phyloP scores from a whole-genome alignment of 2,888 invertebrate species.

The Willowsia nigromaculata region DNA sequence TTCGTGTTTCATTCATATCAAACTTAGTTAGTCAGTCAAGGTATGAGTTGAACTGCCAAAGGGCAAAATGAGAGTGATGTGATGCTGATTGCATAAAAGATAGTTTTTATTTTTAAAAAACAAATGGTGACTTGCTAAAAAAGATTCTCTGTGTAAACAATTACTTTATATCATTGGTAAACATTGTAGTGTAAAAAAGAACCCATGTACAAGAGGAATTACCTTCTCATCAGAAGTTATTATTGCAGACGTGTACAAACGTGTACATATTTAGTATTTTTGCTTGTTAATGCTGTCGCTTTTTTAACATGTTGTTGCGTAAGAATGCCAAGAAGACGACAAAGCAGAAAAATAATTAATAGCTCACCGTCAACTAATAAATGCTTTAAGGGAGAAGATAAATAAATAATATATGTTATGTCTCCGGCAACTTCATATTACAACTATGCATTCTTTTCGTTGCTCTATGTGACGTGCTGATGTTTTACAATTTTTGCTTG shows the following conservation, averaged over 20 bases:
- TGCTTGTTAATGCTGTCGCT: not conserved
- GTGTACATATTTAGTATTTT: not conserved
- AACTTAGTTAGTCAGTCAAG: not conserved
- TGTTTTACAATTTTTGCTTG: not conserved
- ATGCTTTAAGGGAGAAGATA: not conserved
- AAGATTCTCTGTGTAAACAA: constrained; percentile 32
- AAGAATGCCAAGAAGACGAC: not conserved
- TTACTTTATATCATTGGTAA: constrained; percentile 24
- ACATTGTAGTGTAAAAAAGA: not conserved
- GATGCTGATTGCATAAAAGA: not conserved
- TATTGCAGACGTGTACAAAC: not conserved
- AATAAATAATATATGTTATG: not conserved
- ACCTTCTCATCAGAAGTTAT: not conserved
- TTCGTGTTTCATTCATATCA: not conserved
- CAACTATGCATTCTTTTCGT: not conserved
- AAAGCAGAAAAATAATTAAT: not conserved
- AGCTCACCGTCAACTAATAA: not conserved
- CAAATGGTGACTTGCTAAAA: constrained; percentile 13
- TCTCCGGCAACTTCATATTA: not conserved
- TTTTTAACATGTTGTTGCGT: not conserved
- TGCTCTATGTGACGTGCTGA: not conserved
- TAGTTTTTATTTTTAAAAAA: not conserved
- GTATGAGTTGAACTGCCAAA: constrained; percentile 39
- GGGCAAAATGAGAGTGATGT: constrained; percentile 39
- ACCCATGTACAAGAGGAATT: not conserved